These are phyloP conservation scores for Drosophila biarmipes DNA, from an alignment of 1,140 invertebrate genomes.

Conservation along the genomic window DNA sequence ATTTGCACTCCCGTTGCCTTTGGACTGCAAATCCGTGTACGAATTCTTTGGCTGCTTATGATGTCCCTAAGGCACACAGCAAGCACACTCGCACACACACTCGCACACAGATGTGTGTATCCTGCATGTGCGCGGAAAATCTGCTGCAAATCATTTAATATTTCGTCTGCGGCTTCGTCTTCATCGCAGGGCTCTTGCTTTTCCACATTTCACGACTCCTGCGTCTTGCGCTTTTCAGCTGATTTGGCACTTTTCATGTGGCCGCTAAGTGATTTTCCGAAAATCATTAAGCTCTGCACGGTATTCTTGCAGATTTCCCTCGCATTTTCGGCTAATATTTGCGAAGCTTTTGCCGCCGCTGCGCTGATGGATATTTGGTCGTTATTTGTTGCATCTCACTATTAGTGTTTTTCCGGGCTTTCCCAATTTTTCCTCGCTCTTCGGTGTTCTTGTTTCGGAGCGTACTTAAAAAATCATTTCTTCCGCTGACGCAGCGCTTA, in stretches of 20 bases:
- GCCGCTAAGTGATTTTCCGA: slow-evolving; percentile 51
- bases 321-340: slow-evolving; percentile 16
- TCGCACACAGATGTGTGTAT: neutral
- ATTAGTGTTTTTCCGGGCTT: slow-evolving; percentile 19
- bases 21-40: neutral
- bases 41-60: slow-evolving; percentile 13
- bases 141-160: slow-evolving; percentile 68
- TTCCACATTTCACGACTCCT: neutral
- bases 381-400: slow-evolving; percentile 61
- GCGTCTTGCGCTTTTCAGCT: slow-evolving; percentile 32
- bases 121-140: slow-evolving; percentile 37
- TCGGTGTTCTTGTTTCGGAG: slow-evolving; percentile 13
- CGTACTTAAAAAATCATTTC: slow-evolving; percentile 72
- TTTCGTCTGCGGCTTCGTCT: slow-evolving; percentile 39
- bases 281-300: slow-evolving; percentile 41
- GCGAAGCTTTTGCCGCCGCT: neutral
- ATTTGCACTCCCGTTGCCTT: slow-evolving; percentile 5
- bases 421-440: neutral
- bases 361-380: slow-evolving; percentile 65
- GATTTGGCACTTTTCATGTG: slow-evolving; percentile 62
- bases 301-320: slow-evolving; percentile 18
- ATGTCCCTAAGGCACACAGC: slow-evolving; percentile 25
- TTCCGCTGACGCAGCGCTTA: slow-evolving; percentile 63
- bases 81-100: slow-evolving; percentile 5
- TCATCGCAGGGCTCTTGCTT: neutral